Evolutionary conservation across 2,888 invertebrate genomes (phyloP), one percentile per base, ranked within the genome.

Genomic region (Gari tellinella): DNA sequence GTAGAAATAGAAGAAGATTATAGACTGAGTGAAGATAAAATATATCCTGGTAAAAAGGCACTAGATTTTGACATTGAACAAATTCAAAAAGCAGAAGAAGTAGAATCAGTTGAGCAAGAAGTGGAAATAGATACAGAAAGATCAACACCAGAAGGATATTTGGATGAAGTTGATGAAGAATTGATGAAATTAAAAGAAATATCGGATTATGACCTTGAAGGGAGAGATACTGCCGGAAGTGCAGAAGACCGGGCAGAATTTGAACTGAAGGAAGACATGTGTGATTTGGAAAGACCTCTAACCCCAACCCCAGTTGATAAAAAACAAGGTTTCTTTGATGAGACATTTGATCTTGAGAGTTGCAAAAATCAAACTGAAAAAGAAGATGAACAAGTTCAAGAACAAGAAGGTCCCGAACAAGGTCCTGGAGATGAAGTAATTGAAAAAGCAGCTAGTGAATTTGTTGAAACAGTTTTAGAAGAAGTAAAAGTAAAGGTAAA

Each of bases 221-320:
- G 64, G 23, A 67, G 70, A 58, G 66, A 61, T 26, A 67, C 69
- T 55, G 31, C 45, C 48, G 52, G 63, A 52, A 64, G 70, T 62
- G 60, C 57, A 49, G 78, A 75, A 45, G 69, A 74, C 48, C 51
- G 69, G 41, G 75, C 73, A 21, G 67, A 58, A 1, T 81, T 81
- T 79, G 83, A 77, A 31, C 48, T 81, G 5, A 69, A 69, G 46
- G 73, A 89, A 7, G 90, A 91, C 52, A 90, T 89, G 41, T 93
- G 93, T 79, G 93, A 94, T n/a, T 92, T 94, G 63, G 93, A 94
- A 81, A 89, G 94, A 80, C 94, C 94, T 25, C 85, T 90, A 51
- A 93, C 94, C 12, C 94, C 94, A 37, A 87, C 90, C 17, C 90
- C 90, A 62, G 88, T 90, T 72, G 88, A 86, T 72, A 75, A 72